phyloP scores from a whole-genome alignment of 2,113 vertebrate species.

The Aegithalos caudatus region DNA sequence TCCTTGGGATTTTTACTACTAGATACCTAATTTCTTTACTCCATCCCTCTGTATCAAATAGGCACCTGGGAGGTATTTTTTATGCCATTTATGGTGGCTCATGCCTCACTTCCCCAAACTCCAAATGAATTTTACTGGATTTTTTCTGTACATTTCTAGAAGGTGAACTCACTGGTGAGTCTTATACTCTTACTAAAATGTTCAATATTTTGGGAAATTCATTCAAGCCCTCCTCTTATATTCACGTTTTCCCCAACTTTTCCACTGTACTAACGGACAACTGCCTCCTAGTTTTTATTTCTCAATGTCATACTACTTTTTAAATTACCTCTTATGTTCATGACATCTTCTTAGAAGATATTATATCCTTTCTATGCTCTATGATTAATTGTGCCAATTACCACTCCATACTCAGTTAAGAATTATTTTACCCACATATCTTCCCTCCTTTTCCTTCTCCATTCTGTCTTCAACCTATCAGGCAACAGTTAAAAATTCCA shows the following conservation, averaged over 20 bases:
- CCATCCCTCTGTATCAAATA: not conserved
- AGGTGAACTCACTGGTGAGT: not conserved
- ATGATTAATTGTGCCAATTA: not conserved
- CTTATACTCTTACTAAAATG: not conserved
- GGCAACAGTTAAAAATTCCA: not conserved
- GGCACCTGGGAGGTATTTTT: not conserved
- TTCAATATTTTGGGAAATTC: not conserved
- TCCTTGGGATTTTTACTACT: not conserved
- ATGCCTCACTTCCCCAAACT: not conserved
- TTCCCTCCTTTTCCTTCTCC: not conserved
- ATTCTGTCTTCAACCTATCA: not conserved
- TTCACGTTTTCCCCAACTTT: not conserved
- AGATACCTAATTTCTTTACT: not conserved
- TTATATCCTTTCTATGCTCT: not conserved
- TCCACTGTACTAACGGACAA: not conserved
- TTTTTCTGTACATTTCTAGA: not conserved
- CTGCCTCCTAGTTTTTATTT: not conserved
- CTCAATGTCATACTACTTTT: not conserved
- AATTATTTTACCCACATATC: not conserved
- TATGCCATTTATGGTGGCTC: not conserved
- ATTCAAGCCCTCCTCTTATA: not conserved
- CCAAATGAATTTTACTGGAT: not conserved
- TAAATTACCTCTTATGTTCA: not conserved
- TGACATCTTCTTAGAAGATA: not conserved
- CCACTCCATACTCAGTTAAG: not conserved